Conservation (phyloP, 2,888 invertebrate genomes). For the Brachypalpus laphriformis region DNA sequence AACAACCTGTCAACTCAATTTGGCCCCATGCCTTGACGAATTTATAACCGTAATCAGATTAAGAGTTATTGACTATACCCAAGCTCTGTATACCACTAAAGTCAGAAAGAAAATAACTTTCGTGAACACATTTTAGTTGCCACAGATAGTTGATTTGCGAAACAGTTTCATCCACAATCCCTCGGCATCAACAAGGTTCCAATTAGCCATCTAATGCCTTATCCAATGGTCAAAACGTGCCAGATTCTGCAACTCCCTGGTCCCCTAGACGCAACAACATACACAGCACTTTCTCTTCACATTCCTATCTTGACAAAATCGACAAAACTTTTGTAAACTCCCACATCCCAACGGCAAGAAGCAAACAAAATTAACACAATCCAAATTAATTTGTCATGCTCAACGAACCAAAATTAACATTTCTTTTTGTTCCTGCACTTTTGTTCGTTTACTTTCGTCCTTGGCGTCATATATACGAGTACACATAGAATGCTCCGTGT, state of each 20-base stretch:
- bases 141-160: not conserved
- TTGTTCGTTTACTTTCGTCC: conserved; percentile 32
- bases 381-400: conserved; percentile 71
- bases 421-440: conserved; percentile 59
- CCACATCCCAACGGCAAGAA: conserved; percentile 18
- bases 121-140: not conserved
- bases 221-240: not conserved
- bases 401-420: conserved; percentile 71
- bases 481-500: conserved; percentile 16
- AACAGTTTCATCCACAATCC: not conserved
- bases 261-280: not conserved
- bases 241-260: not conserved
- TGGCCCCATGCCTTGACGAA: no score
- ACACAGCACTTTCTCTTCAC: not conserved
- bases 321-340: conserved; percentile 31
- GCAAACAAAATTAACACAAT: conserved; percentile 66
- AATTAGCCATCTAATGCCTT: not conserved
- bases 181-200: not conserved
- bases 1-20: no score
- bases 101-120: no score
- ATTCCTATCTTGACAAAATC: not conserved
- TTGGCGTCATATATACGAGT: not conserved
- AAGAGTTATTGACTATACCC: no score
- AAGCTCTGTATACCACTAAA: no score
- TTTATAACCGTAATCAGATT: no score